Conservation (phyloP, 2,888 invertebrate species). For the Amphipoea oculea region DNA sequence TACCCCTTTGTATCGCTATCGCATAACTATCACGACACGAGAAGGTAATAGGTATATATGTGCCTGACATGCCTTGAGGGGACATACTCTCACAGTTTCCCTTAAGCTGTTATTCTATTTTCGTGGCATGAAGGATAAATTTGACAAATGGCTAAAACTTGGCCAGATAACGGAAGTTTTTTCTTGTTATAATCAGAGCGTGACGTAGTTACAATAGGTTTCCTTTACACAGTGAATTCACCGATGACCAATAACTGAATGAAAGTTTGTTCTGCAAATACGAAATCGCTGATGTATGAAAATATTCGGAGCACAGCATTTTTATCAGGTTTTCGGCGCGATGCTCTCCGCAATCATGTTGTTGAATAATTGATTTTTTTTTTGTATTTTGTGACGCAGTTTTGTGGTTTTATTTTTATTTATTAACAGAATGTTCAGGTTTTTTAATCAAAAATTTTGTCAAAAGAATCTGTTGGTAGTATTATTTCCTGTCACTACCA, state of each 20-base stretch:
- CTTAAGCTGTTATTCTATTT: constrained; percentile 47
- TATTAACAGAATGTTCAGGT: not conserved
- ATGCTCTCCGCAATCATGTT: constrained; percentile 26
- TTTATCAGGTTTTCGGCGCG: constrained; percentile 49
- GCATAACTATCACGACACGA: constrained; percentile 19
- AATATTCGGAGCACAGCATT: constrained; percentile 33
- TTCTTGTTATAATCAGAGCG: constrained; percentile 57
- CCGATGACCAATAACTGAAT: constrained; percentile 43
- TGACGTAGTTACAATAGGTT: constrained; percentile 55
- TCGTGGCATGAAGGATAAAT: constrained; percentile 42
- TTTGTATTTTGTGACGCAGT: not conserved
- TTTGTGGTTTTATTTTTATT: constrained; percentile 14
- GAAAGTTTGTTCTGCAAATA: constrained; percentile 44
- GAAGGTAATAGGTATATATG: constrained; percentile 21
- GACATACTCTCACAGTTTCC: constrained; percentile 22
- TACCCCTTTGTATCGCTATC: constrained; percentile 23
- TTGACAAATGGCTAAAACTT: constrained; percentile 60
- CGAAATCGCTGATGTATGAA: constrained; percentile 40
- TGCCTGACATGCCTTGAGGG: constrained; percentile 9
- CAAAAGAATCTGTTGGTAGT: not conserved
- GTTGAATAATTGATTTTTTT: constrained; percentile 21
- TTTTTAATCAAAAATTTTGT: not conserved
- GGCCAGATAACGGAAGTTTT: constrained; percentile 47
- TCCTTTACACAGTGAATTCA: constrained; percentile 40
- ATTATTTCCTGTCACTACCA: not conserved